A percentile compares a stretch with the other conserved stretches of the same genome.
Conservation (phyloP, 1,140 invertebrate species). For the Listronotus oregonensis region DNA sequence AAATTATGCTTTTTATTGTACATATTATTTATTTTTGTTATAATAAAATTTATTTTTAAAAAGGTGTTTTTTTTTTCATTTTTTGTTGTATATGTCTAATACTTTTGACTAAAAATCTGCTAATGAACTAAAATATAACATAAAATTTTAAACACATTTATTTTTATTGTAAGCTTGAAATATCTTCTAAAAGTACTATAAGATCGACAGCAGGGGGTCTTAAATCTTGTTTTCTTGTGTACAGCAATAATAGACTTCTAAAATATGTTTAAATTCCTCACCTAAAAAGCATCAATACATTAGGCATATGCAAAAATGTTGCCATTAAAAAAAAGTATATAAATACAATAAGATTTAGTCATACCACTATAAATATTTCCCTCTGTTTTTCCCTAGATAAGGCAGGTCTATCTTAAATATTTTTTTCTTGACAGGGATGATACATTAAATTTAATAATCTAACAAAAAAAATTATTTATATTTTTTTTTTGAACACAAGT, state of each 20-base stretch:
- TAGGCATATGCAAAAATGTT: too few relatives aligned
- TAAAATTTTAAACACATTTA: background rate
- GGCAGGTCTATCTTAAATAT: too few relatives aligned
- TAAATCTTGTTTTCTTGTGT: slow-evolving; percentile 66
- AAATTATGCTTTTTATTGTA: slow-evolving; percentile 22
- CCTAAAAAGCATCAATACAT: slow-evolving; percentile 56
- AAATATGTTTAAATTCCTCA: slow-evolving; percentile 65
- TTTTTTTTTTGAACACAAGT: too few relatives aligned
- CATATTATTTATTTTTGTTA: slow-evolving; percentile 23
- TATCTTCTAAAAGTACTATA: slow-evolving; percentile 28
- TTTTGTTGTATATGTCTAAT: too few relatives aligned
- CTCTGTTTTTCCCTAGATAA: too few relatives aligned
- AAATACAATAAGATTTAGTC: too few relatives aligned
- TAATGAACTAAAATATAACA: too few relatives aligned
- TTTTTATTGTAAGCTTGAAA: slow-evolving; percentile 6
- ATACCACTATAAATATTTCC: too few relatives aligned
- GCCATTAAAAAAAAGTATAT: too few relatives aligned
- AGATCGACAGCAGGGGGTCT: slow-evolving; percentile 65
- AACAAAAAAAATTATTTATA: too few relatives aligned
- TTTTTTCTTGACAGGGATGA: too few relatives aligned
- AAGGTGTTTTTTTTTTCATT: slow-evolving; percentile 1
- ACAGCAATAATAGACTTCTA: slow-evolving; percentile 74
- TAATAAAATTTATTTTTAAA: slow-evolving; percentile 20
- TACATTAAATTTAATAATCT: too few relatives aligned
- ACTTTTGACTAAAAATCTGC: background rate